Percentiles rank a stretch among this genome's conserved stretches.
Conservation (phyloP, 2,113 vertebrate genomes). For the Alethe diademata region DNA sequence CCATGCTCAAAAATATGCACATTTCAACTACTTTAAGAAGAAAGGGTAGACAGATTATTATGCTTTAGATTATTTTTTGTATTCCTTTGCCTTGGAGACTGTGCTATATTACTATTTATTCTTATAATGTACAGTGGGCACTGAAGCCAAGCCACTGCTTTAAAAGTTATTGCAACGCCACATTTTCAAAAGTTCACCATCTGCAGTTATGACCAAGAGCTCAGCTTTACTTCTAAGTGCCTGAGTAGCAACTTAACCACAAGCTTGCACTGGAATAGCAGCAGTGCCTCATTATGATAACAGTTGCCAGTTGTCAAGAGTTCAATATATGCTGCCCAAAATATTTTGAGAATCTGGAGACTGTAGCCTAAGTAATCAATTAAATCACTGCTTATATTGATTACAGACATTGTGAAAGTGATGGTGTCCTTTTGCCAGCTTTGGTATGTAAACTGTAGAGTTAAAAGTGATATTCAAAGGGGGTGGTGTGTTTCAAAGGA, state of each 20-base stretch:
- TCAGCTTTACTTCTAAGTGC: neutral
- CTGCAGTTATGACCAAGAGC: neutral
- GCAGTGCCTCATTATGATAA: neutral
- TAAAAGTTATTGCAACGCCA: neutral
- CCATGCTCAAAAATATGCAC: neutral
- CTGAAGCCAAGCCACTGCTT: neutral
- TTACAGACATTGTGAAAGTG: neutral
- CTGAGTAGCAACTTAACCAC: neutral
- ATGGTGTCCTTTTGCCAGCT: neutral
- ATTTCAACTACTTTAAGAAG: neutral
- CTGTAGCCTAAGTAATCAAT: neutral
- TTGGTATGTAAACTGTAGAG: neutral
- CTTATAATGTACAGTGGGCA: neutral
- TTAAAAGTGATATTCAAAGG: neutral
- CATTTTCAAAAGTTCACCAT: neutral
- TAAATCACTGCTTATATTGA: neutral
- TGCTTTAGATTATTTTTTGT: neutral
- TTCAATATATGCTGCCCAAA: neutral
- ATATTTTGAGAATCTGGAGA: neutral
- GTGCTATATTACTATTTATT: neutral
- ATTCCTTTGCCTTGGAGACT: neutral
- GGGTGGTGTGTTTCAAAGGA: neutral
- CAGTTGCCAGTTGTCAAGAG: neutral
- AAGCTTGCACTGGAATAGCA: neutral
- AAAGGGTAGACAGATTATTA: neutral